Evolutionary conservation across 2,113 vertebrate genomes (phyloP).

Genomic region (Mesoclemmys tuberculata): DNA sequence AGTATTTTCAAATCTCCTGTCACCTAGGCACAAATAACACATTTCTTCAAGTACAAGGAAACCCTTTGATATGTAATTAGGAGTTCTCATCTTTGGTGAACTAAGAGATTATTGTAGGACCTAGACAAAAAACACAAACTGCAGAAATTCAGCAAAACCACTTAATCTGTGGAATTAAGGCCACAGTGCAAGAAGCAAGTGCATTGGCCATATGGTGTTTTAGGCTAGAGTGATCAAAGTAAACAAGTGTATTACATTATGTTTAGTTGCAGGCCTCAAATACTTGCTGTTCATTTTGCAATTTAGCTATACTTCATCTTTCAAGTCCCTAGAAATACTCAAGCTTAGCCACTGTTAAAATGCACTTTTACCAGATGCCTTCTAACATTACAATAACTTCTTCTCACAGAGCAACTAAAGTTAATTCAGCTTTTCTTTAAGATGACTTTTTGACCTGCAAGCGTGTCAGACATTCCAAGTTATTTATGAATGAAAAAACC

Average conservation of each 20-base stretch:
- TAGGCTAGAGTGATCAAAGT: not conserved
- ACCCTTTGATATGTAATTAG: not conserved
- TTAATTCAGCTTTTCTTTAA: too few species aligned
- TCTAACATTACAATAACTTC: not conserved
- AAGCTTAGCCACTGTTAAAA: not conserved
- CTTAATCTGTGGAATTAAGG: not conserved
- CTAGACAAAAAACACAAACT: not conserved
- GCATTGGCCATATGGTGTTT: not conserved
- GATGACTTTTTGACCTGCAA: too few species aligned
- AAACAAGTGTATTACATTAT: not conserved
- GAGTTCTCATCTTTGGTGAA: not conserved
- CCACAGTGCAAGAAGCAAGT: not conserved
- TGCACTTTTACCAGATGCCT: slow-evolving; percentile 13
- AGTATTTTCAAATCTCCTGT: not conserved
- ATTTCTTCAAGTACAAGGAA: not conserved
- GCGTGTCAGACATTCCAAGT: too few species aligned
- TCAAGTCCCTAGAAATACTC: not conserved
- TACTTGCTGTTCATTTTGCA: not conserved
- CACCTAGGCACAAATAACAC: not conserved
- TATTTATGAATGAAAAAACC: too few species aligned
- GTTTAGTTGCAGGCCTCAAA: not conserved
- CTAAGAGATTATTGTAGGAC: not conserved
- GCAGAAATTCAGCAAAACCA: not conserved
- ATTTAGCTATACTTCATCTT: not conserved
- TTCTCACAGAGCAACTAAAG: not conserved